Evolutionary conservation across 2,888 invertebrate species (phyloP), one percentile per base, ranked within the genome.

Genomic region (Trachelus stipa): DNA sequence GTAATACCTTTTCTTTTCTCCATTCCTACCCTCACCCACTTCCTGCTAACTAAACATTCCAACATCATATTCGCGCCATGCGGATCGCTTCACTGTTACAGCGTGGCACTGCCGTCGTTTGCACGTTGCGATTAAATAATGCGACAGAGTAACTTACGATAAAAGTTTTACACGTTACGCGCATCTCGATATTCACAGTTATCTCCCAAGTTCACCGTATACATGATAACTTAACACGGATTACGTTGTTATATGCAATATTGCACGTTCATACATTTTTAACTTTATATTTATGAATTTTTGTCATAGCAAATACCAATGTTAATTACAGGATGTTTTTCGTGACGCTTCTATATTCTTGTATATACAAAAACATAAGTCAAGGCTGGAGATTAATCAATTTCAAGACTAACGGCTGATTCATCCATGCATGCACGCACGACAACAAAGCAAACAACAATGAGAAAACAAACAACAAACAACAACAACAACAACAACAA

Each of bases 361-460:
- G 56, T 56, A 56, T 9, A 56, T 56, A 56, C 23, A 56, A 56
- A 56, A 56, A 56, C 56, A 56, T 56, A 23, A 56, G 56, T 23
- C 56, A 56, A 23, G 56, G 56, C 56, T 56, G 56, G 56, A 23
- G 23, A 56, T 56, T 56, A 56, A 56, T 56, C 0, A 56, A 9
- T 56, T 56, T 56, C 56, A 56, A 56, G 56, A 56, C 56, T 56
- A 56, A 56, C 56, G 56, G 56, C 56, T 56, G 56, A 56, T 56
- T 56, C 56, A 56, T 56, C 56, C 56, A 69, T 31, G 76, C 40
- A 78, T 74, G 79, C 77, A 79, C 56, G 56, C 56, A 78, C 80
- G 82, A 79, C 80, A 82, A 80, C 80, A 82, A 78, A 74, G 79
- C 82, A 69, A 81, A 73, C 73, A 78, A 78, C 69, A 78, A 76